phyloP scores from a whole-genome alignment of 2,888 invertebrate species.

The Morpho deidamia region DNA sequence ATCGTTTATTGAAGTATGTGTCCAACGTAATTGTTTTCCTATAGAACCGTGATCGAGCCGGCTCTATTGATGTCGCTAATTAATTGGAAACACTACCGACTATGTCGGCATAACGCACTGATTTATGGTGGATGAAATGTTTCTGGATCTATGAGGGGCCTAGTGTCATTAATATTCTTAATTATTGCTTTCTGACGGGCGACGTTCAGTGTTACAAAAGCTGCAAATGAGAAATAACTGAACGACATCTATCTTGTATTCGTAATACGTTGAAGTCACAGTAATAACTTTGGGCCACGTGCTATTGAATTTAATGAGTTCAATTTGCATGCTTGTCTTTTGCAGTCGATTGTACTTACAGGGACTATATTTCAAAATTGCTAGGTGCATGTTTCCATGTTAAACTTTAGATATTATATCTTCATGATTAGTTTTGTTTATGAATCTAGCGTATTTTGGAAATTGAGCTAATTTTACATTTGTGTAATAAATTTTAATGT shows the following conservation, averaged over 20 bases:
- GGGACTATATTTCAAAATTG: no score
- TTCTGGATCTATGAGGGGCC: constrained; percentile 39
- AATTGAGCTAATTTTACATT: no score
- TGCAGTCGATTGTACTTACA: background rate
- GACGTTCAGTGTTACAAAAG: constrained; percentile 26
- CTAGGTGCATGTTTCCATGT: no score
- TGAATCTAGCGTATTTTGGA: no score
- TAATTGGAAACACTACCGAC: constrained; percentile 56
- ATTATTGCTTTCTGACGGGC: constrained; percentile 45
- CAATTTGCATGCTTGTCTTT: constrained; percentile 22
- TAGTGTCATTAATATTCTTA: constrained; percentile 52
- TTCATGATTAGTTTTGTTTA: no score
- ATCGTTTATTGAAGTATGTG: background rate
- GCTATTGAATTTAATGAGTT: constrained; percentile 21
- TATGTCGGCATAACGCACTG: constrained; percentile 47
- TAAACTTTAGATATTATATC: no score
- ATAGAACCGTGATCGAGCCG: constrained; percentile 35
- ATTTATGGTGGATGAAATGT: constrained; percentile 54
- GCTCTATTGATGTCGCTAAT: constrained; percentile 60
- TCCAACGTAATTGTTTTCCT: background rate
- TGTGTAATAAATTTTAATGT: no score
- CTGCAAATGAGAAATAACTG: constrained; percentile 23
- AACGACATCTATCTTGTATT: constrained; percentile 23
- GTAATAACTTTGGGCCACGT: constrained; percentile 14
- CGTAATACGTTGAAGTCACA: constrained; percentile 16